Base-by-base conservation (phyloP, 1,140 invertebrate species). In the Tetramorium simillimum region DNA sequence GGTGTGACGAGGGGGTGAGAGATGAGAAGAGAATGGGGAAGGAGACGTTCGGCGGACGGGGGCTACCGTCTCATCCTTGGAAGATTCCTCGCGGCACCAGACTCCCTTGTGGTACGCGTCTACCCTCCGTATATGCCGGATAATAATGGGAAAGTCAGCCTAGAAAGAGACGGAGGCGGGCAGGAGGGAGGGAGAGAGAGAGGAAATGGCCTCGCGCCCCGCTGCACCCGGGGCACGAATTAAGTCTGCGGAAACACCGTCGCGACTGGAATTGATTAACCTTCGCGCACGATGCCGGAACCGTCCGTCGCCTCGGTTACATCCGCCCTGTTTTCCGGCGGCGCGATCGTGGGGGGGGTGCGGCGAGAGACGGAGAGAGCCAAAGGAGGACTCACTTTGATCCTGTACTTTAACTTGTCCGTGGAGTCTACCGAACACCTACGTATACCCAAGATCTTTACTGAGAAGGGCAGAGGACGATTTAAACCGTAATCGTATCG, bases 251-350 rank as follows among this genome's bases (percentile, higher is more conserved):
- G 88, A 90, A 90, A 90, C 89, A 86, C 56, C 80, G 89, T 77
- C 89, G 75, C 89, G 85, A 85, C 85, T 86, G 88, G 89, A 90
- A 90, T 90, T 90, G 89, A 90, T 90, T 90, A 90, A 90, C 88
- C 78, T 89, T 89, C 85, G 78, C 33, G 76, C 53, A 40, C 80
- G 53, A 46, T 49, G 24, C 53, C 80, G 51, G 56, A 73, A 46
- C 51, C 63, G 63, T 70, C 40, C 80, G 51, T 69, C 65, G 65
- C 78, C 37, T 58, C 78, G 51, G 78, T 72, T 82, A 58, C 49
- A 37, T 82, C 63, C 67, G 37, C 51, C 37, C 37, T 73, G 67
- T 73, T 82, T 69, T 82, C 67, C 80, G 49, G 51, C 28, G 33
- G 70, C 46, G 10, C 63, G 77, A 70, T 53, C 46, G 56, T 46